Conservation (phyloP, 2,888 invertebrate species). For the Calameuta pallipes region DNA sequence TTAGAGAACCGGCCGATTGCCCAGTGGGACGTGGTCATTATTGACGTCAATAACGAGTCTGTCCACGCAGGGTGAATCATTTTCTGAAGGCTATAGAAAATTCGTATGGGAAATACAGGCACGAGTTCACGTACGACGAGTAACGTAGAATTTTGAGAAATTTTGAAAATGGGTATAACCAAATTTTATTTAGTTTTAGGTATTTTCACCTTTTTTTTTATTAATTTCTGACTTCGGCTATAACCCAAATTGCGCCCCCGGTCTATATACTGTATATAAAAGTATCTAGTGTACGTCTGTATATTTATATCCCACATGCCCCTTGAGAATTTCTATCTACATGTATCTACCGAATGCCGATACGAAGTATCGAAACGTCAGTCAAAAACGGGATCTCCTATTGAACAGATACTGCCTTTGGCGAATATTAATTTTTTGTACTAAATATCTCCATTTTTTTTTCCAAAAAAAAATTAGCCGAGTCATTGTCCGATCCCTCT, state of each 20-base stretch:
- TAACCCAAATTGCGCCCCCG: slow-evolving; percentile 2
- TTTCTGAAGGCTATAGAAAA: not conserved
- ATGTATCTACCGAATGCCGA: slow-evolving; percentile 31
- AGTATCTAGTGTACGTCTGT: not conserved
- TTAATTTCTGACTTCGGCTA: not conserved
- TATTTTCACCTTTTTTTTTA: slow-evolving; percentile 8
- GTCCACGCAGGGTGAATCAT: too few relatives aligned
- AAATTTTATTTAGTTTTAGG: not conserved
- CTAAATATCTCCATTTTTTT: not conserved
- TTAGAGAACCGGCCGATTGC: slow-evolving; percentile 52
- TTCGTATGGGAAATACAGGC: not conserved
- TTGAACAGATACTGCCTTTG: slow-evolving; percentile 17
- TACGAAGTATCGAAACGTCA: slow-evolving; percentile 24
- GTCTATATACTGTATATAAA: slow-evolving; percentile 12
- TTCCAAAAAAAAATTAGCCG: not conserved
- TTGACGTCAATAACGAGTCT: slow-evolving; percentile 44
- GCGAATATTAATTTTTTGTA: not conserved
- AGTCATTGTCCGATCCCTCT: not conserved
- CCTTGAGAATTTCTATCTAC: slow-evolving; percentile 29
- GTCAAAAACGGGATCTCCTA: slow-evolving; percentile 31
- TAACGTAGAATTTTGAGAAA: not conserved
- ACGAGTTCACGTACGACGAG: not conserved
- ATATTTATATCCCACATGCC: slow-evolving; percentile 34
- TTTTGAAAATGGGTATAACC: not conserved
- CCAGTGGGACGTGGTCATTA: slow-evolving; percentile 53